Base-by-base conservation (phyloP, 2,888 invertebrate genomes). In the Drosophila testacea region DNA sequence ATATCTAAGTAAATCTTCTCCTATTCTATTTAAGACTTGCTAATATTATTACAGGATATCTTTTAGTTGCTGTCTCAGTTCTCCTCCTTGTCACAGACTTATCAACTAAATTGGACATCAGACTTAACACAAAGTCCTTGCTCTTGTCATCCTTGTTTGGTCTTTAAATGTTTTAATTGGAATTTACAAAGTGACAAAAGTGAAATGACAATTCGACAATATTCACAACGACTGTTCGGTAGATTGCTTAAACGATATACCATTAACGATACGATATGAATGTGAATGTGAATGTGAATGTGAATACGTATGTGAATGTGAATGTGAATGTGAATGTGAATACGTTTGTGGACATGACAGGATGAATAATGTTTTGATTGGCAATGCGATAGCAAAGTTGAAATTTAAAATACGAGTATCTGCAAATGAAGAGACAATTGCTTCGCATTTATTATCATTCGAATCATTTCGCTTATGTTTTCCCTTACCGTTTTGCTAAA, bases 101-200 rank as follows among this genome's bases (percentile, higher is more conserved):
- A 57, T 48, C 56, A 57, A 44, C 57, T 50, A 48, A 66, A 66
- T 51, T 67, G 64, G 32, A 64, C 55, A 42, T 34, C 36, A 28
- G 48, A 52, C 30, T 54, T 52, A 36, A 52, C 66, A 41, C 13
- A 9, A 65, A 46, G 27, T 38, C 30, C 36, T 44, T 13, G 51
- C 36, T 13, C 9, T 38, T 52, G 47, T 36, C 46, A 41, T 42
- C 28, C 32, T 28, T 30, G 27, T 32, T 32, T 16, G 54, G 32
- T 30, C 30, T 46, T 70, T 56, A 39, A 68, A 61, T 51, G 55
- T 68, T 52, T 68, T 68, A 56, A 69, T 69, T 69, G 56, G 52
- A 70, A 62, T 57, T 62, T 47, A 11, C 44, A 56, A 60, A 51
- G 51, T 62, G 55, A 42, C 55, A 56, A 46, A 68, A 55, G 39